phyloP scores from a whole-genome alignment of 2,888 invertebrate species.

The Tiliacea aurago region DNA sequence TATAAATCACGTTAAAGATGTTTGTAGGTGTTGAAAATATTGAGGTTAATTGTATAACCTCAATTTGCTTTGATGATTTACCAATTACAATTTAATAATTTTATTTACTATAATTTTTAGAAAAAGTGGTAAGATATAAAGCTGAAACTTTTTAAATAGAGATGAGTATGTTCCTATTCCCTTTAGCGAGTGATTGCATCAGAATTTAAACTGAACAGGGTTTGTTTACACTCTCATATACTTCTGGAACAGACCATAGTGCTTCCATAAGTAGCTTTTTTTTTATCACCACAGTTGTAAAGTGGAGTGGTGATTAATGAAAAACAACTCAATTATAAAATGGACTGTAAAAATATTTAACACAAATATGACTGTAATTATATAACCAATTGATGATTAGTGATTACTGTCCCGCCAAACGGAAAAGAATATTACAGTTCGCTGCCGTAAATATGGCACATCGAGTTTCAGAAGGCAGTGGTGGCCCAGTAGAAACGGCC shows the following conservation, averaged over 20 bases:
- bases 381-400: conserved; percentile 1
- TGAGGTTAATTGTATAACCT: not conserved
- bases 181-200: not conserved
- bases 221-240: not conserved
- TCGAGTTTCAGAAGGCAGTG: not conserved
- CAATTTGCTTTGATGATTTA: not conserved
- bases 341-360: conserved; percentile 26
- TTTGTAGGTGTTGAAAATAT: not conserved
- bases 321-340: conserved; percentile 19
- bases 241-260: not conserved
- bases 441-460: not conserved
- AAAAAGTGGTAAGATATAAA: not conserved
- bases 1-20: not conserved
- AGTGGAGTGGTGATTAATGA: conserved; percentile 18
- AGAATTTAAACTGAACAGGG: not conserved
- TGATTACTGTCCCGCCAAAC: conserved; percentile 15
- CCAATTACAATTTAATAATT: not conserved
- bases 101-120: not conserved
- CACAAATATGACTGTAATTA: conserved; percentile 19
- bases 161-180: not conserved
- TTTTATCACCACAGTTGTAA: not conserved
- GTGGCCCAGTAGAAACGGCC: too few relatives aligned
- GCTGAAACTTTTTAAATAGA: not conserved
- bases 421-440: not conserved
- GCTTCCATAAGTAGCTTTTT: conserved; percentile 24